Percentiles rank a stretch among this genome's conserved stretches.
Conservation (phyloP, 2,797 vertebrate species). For the Coracias cyanogaster region DNA sequence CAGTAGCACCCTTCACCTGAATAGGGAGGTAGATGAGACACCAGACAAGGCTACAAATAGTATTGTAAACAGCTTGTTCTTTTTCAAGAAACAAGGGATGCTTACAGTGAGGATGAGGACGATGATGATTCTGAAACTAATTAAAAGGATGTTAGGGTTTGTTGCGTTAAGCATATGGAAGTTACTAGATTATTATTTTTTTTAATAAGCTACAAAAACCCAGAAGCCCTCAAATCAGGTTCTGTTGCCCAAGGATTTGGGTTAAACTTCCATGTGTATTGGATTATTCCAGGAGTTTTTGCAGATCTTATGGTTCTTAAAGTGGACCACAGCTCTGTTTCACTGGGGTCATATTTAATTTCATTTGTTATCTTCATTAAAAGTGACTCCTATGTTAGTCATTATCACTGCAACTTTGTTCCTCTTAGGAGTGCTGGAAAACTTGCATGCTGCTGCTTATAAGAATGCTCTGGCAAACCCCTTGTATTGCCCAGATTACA, state of each 20-base stretch:
- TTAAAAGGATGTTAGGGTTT: neutral
- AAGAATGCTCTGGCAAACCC: conserved; percentile 92
- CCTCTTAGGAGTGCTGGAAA: conserved; percentile 87
- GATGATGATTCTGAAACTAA: neutral
- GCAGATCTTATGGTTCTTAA: neutral
- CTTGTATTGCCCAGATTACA: conserved; percentile 92
- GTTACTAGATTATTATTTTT: neutral
- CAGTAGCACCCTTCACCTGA: neutral
- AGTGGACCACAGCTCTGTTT: neutral
- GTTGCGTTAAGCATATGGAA: neutral
- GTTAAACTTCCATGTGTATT: neutral
- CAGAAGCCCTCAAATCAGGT: neutral
- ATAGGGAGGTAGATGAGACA: neutral
- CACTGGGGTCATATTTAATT: neutral
- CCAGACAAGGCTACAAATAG: neutral
- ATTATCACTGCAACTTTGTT: neutral
- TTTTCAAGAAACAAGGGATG: neutral
- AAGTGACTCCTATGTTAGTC: neutral
- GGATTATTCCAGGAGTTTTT: neutral
- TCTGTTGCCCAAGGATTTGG: neutral
- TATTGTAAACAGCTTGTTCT: neutral
- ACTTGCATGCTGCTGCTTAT: conserved; percentile 90
- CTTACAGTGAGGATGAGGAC: neutral
- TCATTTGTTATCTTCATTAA: neutral
- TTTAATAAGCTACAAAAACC: neutral